Evolutionary conservation across 2,113 vertebrate genomes (phyloP), one percentile per base, ranked within the genome.

Genomic region (Carollia perspicillata): DNA sequence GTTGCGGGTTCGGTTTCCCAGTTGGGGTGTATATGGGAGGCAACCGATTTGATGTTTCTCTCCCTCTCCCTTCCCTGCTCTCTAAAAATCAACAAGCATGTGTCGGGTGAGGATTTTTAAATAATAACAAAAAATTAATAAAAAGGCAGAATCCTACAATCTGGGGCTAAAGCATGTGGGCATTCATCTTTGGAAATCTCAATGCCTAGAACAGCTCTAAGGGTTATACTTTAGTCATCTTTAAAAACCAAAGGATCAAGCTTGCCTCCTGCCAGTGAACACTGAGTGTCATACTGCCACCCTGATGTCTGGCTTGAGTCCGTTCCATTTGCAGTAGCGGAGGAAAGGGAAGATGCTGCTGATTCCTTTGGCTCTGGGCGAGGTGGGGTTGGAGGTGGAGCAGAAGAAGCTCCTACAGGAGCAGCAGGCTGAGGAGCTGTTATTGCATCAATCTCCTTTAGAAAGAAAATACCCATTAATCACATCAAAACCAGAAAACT

Each of bases 281-380:
- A 99, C 98, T 99, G 99, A 2, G 99, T 99, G 94, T 99, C 99
- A 2, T 99, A 99, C 72, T 99, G 99, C 98, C 99, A 99, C n/a
- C 98, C 98, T 0, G 98, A 79, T 8, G 98, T 90, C 0, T 94
- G 78, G 0, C 33, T 10, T 0, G 98, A 83, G 88, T 98, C 96
- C 0, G 98, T 96, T 40, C 98, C 98, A 1, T 98, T 98, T 92
- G 98, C 87, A 0, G 95, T 87, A 89, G 97, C 66, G 0, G 97
- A 80, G 16, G 97, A 60, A 1, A 98, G 92, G 20, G 95, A 95
- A 0, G 96, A 90, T 77, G 95, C 14, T 55, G 98, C 98, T 0
- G 98, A 97, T 30, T 98, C 97, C 96, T 98, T 99, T 0, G 98
- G 99, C 71, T 99, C 99, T 0, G 99, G 99, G 89, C 98, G 98